Percentiles rank a stretch among this genome's conserved stretches.
phyloP scores from a whole-genome alignment of 2,888 invertebrate species.

The Apamea sordens region DNA sequence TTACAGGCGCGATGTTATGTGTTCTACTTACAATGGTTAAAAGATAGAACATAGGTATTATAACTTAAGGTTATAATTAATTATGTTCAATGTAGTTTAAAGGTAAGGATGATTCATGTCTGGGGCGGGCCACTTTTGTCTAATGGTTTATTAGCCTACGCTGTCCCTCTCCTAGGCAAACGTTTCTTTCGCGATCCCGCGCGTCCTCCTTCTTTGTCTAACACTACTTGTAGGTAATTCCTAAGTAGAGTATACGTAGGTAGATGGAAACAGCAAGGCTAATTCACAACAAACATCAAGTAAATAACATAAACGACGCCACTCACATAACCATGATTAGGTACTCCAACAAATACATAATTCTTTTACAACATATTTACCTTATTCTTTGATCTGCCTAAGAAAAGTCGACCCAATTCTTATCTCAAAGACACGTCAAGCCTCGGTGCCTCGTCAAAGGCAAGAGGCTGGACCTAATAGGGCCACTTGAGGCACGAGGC shows the following conservation, averaged over 20 bases:
- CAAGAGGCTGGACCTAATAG: conserved; percentile 86
- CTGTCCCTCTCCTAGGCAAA: no score
- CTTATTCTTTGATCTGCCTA: conserved; percentile 82
- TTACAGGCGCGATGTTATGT: no score
- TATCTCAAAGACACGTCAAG: conserved; percentile 88
- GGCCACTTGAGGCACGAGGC: conserved; percentile 81
- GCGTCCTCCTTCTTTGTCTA: no score
- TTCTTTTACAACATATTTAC: conserved; percentile 59
- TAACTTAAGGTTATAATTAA: not conserved
- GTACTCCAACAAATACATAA: conserved; percentile 60
- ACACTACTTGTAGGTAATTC: no score
- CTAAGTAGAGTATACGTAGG: not conserved
- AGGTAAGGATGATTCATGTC: no score
- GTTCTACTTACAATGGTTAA: not conserved
- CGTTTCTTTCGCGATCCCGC: no score
- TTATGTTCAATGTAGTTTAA: no score
- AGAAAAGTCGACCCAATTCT: conserved; percentile 84
- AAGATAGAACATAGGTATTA: not conserved
- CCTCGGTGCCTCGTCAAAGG: conserved; percentile 82
- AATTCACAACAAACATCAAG: conserved; percentile 26
- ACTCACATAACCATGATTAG: conserved; percentile 65
- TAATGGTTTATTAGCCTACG: no score
- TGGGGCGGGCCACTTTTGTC: no score
- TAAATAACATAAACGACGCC: conserved; percentile 45
- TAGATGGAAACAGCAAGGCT: conserved; percentile 23